Base-by-base conservation (phyloP, 2,888 invertebrate genomes). In the Dicycla oo region DNA sequence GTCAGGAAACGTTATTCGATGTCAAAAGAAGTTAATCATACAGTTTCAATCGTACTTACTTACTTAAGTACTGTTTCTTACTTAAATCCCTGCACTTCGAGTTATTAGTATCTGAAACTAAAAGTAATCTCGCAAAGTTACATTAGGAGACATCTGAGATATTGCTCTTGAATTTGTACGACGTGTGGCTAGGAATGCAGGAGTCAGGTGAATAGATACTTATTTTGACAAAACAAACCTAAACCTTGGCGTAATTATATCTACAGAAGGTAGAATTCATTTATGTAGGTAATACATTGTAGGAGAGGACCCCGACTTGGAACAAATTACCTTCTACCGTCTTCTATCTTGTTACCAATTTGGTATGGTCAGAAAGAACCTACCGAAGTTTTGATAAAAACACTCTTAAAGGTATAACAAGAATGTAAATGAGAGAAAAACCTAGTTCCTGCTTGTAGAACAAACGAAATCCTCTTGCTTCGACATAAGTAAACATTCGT, bases 31-130 rank as follows among this genome's bases (percentile, higher is more conserved):
- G 1, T 23, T 64, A 30, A 18, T 30, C 11, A n/a, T 13, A 23
- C 8, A 20, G 30, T 38, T 63, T 30, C 7, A 61, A 43, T 13
- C n/a, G 15, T 15, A 34, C 8, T 1, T 57, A n/a, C 8, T 5
- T 3, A 40, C 11, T n/a, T n/a, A n/a, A n/a, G 7, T 40, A 23
- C 40, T 60, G 23, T 23, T 18, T 60, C 10, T 60, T 40, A 23
- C 23, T 23, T 40, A 38, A 23, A 58, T n/a, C 2, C 11, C 11
- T 30, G 8, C 8, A 66, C n/a, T 49, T 54, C 23, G 3, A 49
- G 43, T 54, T 47, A 51, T 26, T 53, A 34, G 18, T 49, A 70
- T 78, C 75, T 60, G 45, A 67, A 76, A 68, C 79, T 30, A 60
- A 61, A 61, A 40, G 54, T 68, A 68, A 68, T 72, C 30, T 71